These are phyloP conservation scores for Troides aeacus DNA, from an alignment of 2,888 invertebrate species.

Conservation along the genomic window DNA sequence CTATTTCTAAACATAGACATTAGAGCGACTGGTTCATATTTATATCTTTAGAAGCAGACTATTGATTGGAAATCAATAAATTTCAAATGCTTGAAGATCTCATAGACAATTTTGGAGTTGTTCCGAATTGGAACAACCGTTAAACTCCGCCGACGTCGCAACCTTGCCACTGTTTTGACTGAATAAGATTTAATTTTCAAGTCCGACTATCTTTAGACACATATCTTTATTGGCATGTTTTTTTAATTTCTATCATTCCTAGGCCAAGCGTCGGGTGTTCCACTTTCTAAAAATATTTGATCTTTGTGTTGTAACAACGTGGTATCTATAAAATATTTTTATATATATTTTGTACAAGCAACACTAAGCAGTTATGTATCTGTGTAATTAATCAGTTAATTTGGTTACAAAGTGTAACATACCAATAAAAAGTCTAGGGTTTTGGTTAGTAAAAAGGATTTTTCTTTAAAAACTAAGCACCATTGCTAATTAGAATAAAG, in stretches of 20 bases:
- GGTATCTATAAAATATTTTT: background rate
- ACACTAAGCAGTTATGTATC: no score
- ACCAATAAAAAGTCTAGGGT: no score
- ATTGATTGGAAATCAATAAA: no score
- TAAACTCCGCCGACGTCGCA: background rate
- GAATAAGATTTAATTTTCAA: constrained; percentile 17
- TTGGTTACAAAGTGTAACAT: no score
- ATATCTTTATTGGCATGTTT: constrained; percentile 10
- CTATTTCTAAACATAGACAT: no score
- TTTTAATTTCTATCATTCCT: constrained; percentile 8
- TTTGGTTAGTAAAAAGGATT: no score
- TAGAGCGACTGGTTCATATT: no score
- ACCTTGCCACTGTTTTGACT: constrained; percentile 10
- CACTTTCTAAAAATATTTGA: constrained; percentile 10
- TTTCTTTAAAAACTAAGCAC: no score
- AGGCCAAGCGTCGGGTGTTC: constrained; percentile 3
- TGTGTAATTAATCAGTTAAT: no score
- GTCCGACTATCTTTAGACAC: constrained; percentile 16
- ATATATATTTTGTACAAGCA: background rate
- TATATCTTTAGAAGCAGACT: no score
- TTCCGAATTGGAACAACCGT: background rate
- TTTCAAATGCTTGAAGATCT: background rate
- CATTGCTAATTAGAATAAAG: no score
- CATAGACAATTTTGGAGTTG: background rate
- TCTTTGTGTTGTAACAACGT: constrained; percentile 2